A percentile compares a stretch with the other conserved stretches of the same genome.
Evolutionary conservation across 2,113 vertebrate genomes (phyloP).

Genomic region (Carollia perspicillata): DNA sequence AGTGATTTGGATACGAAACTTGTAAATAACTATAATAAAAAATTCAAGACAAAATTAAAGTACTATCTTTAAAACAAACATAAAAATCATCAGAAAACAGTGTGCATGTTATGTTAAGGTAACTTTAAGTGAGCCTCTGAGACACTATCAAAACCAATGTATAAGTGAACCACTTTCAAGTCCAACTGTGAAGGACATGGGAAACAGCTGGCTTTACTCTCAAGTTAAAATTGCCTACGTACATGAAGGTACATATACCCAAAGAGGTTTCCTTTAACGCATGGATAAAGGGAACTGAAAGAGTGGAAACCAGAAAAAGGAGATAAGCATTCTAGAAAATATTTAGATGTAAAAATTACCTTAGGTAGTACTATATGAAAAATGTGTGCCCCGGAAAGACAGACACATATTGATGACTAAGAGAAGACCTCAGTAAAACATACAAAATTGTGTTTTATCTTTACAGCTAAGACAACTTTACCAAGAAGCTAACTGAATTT

Average conservation of each 20-base stretch:
- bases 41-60: not conserved
- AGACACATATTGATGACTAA: not conserved
- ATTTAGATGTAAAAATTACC: not conserved
- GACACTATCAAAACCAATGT: not conserved
- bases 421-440: not conserved
- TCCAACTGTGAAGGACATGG: not conserved
- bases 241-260: not conserved
- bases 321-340: not conserved
- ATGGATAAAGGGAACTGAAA: not conserved
- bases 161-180: slow-evolving; percentile 24
- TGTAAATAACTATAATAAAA: slow-evolving; percentile 13
- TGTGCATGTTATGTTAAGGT: not conserved
- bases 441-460: not conserved
- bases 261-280: not conserved
- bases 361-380: not conserved
- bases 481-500: not conserved
- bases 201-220: not conserved
- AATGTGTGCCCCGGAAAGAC: not conserved
- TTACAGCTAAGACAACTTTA: not conserved
- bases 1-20: not conserved
- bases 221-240: not conserved
- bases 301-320: not conserved
- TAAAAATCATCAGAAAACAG: not conserved
- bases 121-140: not conserved
- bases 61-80: not conserved